Conservation (phyloP, 92 coral and sea anemone genomes). For the Paragorgia papillata region DNA sequence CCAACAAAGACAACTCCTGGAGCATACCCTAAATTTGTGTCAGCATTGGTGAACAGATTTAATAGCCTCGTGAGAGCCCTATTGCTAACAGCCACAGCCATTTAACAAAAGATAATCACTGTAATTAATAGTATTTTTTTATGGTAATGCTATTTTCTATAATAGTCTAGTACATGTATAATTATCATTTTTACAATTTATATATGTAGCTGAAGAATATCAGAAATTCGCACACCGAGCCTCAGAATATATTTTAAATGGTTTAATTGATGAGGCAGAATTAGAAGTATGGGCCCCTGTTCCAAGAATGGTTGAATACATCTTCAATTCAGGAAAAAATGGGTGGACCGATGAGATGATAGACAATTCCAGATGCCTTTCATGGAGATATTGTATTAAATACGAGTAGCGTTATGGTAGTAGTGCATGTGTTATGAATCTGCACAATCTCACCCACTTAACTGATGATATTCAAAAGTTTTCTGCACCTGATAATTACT, state of each 20-base stretch:
- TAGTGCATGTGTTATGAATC: slow-evolving; percentile 55
- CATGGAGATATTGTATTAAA: slow-evolving; percentile 58
- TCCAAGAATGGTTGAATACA: slow-evolving; percentile 58
- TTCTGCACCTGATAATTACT: slow-evolving; percentile 65
- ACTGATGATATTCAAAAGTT: slow-evolving; percentile 61
- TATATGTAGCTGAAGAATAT: slow-evolving; percentile 57
- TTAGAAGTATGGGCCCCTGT: slow-evolving; percentile 58
- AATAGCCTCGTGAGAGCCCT: no score
- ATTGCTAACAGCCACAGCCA: no score
- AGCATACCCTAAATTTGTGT: no score
- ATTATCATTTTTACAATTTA: no score
- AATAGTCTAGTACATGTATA: no score
- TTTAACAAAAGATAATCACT: not conserved
- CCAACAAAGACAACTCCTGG: no score
- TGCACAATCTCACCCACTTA: slow-evolving; percentile 56
- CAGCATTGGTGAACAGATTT: no score
- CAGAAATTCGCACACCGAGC: slow-evolving; percentile 67
- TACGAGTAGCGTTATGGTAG: slow-evolving; percentile 58
- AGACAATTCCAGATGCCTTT: slow-evolving; percentile 48
- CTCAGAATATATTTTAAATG: slow-evolving; percentile 59
- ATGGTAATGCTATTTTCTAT: not conserved
- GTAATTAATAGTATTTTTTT: not conserved
- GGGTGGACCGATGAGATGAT: slow-evolving; percentile 65
- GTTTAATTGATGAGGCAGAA: slow-evolving; percentile 39
- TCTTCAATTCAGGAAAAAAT: slow-evolving; percentile 54